Evolutionary conservation across 92 coral and sea anemone species (phyloP).

Genomic region (Meandrina meandrites): DNA sequence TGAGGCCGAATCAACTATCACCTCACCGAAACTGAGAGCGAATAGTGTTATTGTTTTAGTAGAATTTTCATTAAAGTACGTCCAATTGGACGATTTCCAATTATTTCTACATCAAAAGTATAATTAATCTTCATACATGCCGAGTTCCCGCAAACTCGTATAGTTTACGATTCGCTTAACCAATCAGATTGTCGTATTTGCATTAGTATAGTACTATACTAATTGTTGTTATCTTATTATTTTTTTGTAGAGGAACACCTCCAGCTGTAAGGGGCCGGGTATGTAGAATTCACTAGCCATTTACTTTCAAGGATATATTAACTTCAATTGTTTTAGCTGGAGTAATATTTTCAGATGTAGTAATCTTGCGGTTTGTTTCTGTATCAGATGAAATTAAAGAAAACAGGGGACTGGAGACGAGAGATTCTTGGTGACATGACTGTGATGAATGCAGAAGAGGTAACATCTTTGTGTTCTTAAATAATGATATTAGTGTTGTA

Average conservation of each 20-base stretch:
- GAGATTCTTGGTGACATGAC: constrained; percentile 90
- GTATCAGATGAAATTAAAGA: constrained; percentile 71
- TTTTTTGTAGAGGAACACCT: constrained; percentile 66
- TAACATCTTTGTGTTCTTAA: background rate
- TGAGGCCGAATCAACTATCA: no score
- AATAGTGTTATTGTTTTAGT: no score
- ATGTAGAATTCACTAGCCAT: constrained; percentile 17
- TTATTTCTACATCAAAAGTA: no score
- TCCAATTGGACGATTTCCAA: no score
- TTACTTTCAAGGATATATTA: background rate
- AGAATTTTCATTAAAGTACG: no score
- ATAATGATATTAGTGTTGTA: no score
- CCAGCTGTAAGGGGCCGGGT: constrained; percentile 83
- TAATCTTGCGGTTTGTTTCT: background rate
- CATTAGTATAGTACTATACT: no score
- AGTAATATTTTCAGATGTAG: background rate
- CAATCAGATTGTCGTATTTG: no score
- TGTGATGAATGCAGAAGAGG: constrained; percentile 92
- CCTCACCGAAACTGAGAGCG: no score
- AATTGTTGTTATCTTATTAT: background rate
- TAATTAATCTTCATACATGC: no score
- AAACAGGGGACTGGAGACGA: constrained; percentile 85
- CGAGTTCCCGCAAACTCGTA: no score
- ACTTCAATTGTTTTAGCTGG: background rate
- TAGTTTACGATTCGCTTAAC: no score